These are phyloP conservation scores for Zelostemma sp. DNA, from an alignment of 1,140 invertebrate species.

Conservation along the genomic window DNA sequence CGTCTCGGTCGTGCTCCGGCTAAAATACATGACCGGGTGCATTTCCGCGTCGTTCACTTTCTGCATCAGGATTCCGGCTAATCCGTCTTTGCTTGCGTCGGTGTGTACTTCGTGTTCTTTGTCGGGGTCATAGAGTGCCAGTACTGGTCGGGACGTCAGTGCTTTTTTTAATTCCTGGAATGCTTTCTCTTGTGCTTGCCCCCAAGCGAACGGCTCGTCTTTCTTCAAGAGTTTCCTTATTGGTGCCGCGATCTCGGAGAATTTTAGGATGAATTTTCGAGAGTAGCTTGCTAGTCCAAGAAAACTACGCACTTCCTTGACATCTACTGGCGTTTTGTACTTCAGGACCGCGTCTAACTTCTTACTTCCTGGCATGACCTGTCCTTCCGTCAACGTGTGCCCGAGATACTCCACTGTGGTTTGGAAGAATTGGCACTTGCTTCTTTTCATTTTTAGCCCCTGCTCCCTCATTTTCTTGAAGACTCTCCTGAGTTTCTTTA, in stretches of 20 bases:
- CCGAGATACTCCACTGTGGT: neutral
- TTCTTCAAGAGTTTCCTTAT: neutral
- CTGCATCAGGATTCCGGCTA: constrained; percentile 50
- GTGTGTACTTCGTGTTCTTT: constrained; percentile 15
- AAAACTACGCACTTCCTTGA: constrained; percentile 9
- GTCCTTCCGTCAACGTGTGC: neutral
- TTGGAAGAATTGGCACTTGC: constrained; percentile 13
- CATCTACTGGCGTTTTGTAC: neutral
- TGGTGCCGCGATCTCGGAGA: neutral
- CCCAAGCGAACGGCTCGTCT: neutral
- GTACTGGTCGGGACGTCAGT: constrained; percentile 4
- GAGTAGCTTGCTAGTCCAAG: constrained; percentile 2
- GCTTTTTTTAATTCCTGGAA: constrained; percentile 5
- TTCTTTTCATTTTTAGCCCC: neutral
- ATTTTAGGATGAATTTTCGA: neutral
- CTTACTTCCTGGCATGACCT: neutral
- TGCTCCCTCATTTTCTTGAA: neutral
- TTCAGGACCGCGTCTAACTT: constrained; percentile 4
- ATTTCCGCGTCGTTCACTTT: constrained; percentile 13
- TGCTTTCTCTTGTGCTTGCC: neutral
- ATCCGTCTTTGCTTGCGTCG: constrained; percentile 43
- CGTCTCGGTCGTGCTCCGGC: constrained; percentile 41
- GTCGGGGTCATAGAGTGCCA: constrained; percentile 2
- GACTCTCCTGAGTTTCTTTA: neutral
- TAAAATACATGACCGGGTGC: constrained; percentile 50